Conservation (phyloP, 1,140 invertebrate genomes). For the Gonioctena quinquepunctata region DNA sequence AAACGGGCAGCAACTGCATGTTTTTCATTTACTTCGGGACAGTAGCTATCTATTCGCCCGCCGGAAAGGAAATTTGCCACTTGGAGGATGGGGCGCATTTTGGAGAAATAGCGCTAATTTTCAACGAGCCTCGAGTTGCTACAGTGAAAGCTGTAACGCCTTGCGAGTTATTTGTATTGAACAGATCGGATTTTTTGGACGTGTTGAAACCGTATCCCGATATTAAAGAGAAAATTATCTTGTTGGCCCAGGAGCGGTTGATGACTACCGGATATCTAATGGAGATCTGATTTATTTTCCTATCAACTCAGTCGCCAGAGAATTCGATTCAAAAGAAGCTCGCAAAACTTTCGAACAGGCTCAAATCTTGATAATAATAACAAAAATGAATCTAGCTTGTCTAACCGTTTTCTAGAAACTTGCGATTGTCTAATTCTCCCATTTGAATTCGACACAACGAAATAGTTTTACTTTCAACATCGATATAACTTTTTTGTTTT, state of each 20-base stretch:
- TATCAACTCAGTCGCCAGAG: too few relatives aligned
- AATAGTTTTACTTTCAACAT: too few relatives aligned
- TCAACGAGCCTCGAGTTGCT: slow-evolving; percentile 43
- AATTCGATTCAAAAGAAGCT: too few relatives aligned
- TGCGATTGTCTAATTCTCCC: too few relatives aligned
- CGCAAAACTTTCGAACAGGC: too few relatives aligned
- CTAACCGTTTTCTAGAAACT: too few relatives aligned
- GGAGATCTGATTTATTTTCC: too few relatives aligned
- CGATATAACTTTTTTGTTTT: too few relatives aligned
- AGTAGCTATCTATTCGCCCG: slow-evolving; percentile 60
- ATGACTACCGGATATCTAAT: background rate
- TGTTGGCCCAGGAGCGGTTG: background rate
- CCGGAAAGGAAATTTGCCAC: slow-evolving; percentile 59
- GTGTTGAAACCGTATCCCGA: background rate
- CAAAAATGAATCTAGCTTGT: too few relatives aligned
- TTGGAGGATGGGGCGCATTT: slow-evolving; percentile 46
- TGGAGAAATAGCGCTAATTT: slow-evolving; percentile 54
- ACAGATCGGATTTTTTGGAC: background rate
- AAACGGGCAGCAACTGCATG: slow-evolving; percentile 63
- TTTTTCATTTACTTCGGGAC: slow-evolving; percentile 62
- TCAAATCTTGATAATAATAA: too few relatives aligned
- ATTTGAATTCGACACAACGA: too few relatives aligned
- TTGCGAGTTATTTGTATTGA: slow-evolving; percentile 13
- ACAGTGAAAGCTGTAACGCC: slow-evolving; percentile 9
- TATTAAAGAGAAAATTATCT: background rate